Conservation (phyloP, 2,888 invertebrate species). For the Cheilosia grossa region DNA sequence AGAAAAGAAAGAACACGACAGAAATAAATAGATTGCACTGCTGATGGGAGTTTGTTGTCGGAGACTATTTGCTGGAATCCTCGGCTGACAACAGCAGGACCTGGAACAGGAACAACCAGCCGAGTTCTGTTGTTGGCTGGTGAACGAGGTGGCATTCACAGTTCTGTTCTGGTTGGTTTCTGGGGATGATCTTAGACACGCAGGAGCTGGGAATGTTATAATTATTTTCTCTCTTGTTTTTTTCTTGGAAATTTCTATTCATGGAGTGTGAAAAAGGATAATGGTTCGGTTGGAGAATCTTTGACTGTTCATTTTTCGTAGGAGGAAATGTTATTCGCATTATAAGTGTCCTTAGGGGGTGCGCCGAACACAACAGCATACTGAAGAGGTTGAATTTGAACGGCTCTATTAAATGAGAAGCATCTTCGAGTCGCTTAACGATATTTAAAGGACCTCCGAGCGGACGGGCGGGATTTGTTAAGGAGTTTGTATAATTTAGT, state of each 20-base stretch:
- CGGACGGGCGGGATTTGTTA: background rate
- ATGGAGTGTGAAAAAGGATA: slow-evolving; percentile 47
- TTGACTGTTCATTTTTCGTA: slow-evolving; percentile 26
- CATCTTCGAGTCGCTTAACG: slow-evolving; percentile 6
- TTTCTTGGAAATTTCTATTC: slow-evolving; percentile 27
- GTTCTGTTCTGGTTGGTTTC: background rate
- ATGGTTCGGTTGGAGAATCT: slow-evolving; percentile 36
- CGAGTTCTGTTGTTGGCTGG: slow-evolving; percentile 23
- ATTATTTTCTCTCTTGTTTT: slow-evolving; percentile 20
- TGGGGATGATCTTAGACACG: slow-evolving; percentile 1
- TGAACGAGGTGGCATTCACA: background rate
- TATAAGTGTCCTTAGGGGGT: background rate
- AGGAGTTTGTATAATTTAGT: background rate
- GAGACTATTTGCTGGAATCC: slow-evolving; percentile 24
- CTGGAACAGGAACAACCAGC: slow-evolving; percentile 8
- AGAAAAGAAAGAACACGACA: background rate
- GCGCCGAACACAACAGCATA: background rate
- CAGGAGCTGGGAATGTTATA: slow-evolving; percentile 23
- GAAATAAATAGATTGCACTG: slow-evolving; percentile 25
- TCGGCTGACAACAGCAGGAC: slow-evolving; percentile 25
- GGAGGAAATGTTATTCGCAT: slow-evolving; percentile 36
- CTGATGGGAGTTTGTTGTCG: slow-evolving; percentile 35
- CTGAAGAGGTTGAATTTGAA: slow-evolving; percentile 1
- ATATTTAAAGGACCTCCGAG: slow-evolving; percentile 7
- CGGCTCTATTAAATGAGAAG: slow-evolving; percentile 17